phyloP scores from a whole-genome alignment of 2,113 vertebrate genomes.

The Dolichotis patagonum region DNA sequence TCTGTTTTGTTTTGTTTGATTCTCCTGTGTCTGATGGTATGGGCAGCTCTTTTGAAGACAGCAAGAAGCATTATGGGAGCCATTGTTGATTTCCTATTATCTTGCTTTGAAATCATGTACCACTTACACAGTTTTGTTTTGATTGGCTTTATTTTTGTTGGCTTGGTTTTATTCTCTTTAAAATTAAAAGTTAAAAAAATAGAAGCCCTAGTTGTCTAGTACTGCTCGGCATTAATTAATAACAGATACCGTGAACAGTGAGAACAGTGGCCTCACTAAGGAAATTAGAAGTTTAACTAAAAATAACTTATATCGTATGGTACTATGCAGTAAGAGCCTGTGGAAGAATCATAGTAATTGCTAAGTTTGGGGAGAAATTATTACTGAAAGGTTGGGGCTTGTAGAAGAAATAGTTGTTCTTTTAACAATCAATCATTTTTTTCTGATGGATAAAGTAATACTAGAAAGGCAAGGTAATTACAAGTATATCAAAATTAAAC shows the following conservation, averaged over 20 bases:
- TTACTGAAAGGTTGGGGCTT: not conserved
- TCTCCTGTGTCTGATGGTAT: too few species aligned
- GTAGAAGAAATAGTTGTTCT: not conserved
- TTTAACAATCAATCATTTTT: not conserved
- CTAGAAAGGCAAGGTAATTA: not conserved
- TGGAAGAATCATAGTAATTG: not conserved
- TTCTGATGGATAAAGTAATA: conserved; percentile 4
- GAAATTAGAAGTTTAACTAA: conserved; percentile 37
- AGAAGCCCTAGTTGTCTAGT: not conserved
- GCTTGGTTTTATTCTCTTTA: too few species aligned
- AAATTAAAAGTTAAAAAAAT: not conserved
- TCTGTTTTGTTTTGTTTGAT: too few species aligned
- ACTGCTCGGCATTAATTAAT: not conserved
- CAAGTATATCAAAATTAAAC: not conserved
- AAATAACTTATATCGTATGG: not conserved
- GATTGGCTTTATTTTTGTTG: too few species aligned
- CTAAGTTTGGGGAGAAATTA: not conserved
- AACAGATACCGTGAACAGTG: not conserved
- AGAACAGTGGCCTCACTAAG: not conserved
- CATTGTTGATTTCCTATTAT: too few species aligned
- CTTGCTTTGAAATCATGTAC: too few species aligned
- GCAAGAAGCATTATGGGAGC: too few species aligned
- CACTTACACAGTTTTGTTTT: too few species aligned
- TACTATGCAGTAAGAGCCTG: not conserved
- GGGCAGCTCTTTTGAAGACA: too few species aligned